Percentiles rank a stretch among this genome's conserved stretches.
These are phyloP conservation scores for Erebia epiphron DNA, from an alignment of 2,888 invertebrate species.

Conservation along the genomic window DNA sequence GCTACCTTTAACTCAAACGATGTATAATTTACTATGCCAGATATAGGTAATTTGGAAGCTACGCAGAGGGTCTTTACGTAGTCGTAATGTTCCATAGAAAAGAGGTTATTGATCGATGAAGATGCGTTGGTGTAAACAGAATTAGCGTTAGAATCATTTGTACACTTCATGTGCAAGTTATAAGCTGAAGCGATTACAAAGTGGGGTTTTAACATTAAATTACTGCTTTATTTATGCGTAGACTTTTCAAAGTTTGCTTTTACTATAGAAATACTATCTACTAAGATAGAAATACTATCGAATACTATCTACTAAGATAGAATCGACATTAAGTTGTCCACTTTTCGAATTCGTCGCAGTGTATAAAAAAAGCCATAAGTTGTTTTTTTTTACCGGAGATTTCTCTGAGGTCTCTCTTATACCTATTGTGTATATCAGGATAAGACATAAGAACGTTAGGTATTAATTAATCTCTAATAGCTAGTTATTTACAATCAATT, in stretches of 20 bases:
- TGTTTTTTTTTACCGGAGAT: too few relatives aligned
- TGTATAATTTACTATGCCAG: neutral
- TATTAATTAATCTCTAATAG: neutral
- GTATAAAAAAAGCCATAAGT: too few relatives aligned
- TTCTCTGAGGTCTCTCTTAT: too few relatives aligned
- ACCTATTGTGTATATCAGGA: neutral
- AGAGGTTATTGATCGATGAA: slow-evolving; percentile 5
- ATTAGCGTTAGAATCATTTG: neutral
- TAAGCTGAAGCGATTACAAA: neutral
- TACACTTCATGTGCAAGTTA: neutral
- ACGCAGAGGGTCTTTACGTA: neutral
- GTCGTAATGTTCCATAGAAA: slow-evolving; percentile 4
- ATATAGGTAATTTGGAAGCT: neutral
- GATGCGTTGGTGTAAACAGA: slow-evolving; percentile 3
- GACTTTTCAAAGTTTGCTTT: too few relatives aligned
- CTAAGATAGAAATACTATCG: too few relatives aligned
- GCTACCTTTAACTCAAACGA: neutral
- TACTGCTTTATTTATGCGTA: too few relatives aligned
- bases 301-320: too few relatives aligned
- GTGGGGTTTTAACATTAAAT: neutral
- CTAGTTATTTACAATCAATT: neutral
- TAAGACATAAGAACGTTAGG: neutral
- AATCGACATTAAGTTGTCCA: too few relatives aligned
- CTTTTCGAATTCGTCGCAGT: too few relatives aligned
- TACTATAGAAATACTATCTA: too few relatives aligned